Evolutionary conservation across 2,888 invertebrate species (phyloP), one percentile per base, ranked within the genome.

Genomic region (Eurois occulta): DNA sequence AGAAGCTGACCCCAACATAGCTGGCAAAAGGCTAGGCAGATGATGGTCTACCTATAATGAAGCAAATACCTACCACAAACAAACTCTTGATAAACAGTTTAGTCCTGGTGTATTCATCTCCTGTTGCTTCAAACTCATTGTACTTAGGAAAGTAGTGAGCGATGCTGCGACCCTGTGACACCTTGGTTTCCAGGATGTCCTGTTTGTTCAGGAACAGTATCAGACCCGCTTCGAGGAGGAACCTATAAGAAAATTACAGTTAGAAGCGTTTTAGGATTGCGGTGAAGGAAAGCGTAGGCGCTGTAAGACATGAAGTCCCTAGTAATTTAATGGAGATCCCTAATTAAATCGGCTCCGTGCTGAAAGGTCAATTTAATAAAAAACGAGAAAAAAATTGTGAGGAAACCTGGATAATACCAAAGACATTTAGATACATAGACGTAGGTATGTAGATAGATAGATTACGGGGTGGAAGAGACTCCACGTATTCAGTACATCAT

Each of bases 131-230:
- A 89, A 97, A 98, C n/a, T 95, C 87, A 7, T 94, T 89, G 90
- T 97, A 98, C 78, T 97, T 97, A 0, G 98, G 98, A 94, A 98
- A 98, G 93, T 98, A 97, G 1, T 97, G 95, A 1, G 95, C 97
- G 72, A 98, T 97, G 75, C 95, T 96, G 83, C 97, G 97, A 28
- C 98, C 98, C 72, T 97, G 97, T n/a, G 97, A 94, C 70, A 98
- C 97, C 94, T 98, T 98, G 69, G 97, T 96, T 86, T 98, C 97
- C 72, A 98, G 95, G 5, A 98, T 94, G 91, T 98, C 98, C 91
- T 98, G 98, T 92, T 98, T 98, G 93, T 98, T 98, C 58, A 98
- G 96, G 93, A 98, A 98, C 16, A 98, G 97, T 70, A 98, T 98
- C 62, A 98, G 95, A 5, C 98, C 98, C 0, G 98, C 98, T 85